Base-by-base conservation (phyloP, 2,113 vertebrate genomes). In the Atrichornis clamosus region DNA sequence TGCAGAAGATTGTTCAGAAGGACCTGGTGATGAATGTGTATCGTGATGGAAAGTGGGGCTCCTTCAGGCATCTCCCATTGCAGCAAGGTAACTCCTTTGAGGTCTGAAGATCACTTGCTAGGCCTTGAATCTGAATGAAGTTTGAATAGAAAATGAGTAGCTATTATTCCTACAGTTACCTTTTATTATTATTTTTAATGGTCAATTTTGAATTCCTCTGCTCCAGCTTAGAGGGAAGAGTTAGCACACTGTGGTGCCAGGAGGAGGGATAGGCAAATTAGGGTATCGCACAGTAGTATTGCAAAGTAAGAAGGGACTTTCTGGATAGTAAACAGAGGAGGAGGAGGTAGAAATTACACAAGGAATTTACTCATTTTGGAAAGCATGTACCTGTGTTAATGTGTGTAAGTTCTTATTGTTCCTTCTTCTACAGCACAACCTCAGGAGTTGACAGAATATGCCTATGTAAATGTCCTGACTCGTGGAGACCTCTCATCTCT, bases 401-500 rank as follows among this genome's bases (percentile, higher is more conserved):
- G 8, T 55, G 21, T 67, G 5, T 62, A 47, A 84, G 53, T 44
- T 93, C 60, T 86, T 83, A n/a, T 1, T 69, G 20, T 80, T 88
- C 63, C 49, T 79, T 44, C 17, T 68, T 39, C 60, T 73, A 9
- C 90, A 99, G 99, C 96, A 39, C 97, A 97, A 47, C 96, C 97
- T 5, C 96, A 98, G 91, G 98, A 99, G 79, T 3, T 96, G 94
- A 99, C 99, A 0, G 98, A 99, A 59, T 98, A 98, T 6, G 99
- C 99, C 26, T 99, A 99, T 14, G 98, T 99, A 14, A 99, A 99
- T 1, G 98, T 98, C 13, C 94, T 99, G 93, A 99, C 99, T 13
- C 98, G 99, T 7, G 99, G 99, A 16, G 99, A 99, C 93, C 98
- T 99, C 33, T 99, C 99, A 1, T 99, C 99, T 13, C 98, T 99